Conservation (phyloP, 2,113 vertebrate genomes). For the Pygoscelis adeliae region DNA sequence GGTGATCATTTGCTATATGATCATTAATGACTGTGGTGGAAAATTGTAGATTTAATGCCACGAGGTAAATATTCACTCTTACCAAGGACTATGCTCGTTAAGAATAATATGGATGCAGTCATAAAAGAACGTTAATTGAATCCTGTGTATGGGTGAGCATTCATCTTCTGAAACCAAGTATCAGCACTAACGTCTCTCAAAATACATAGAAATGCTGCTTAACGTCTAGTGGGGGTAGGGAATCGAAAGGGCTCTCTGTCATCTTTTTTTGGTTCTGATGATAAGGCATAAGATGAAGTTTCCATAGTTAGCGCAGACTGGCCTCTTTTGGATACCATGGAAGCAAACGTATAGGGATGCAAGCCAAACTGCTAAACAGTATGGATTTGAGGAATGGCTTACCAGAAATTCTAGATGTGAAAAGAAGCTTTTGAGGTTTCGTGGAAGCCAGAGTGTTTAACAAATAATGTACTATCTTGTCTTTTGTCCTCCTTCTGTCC, state of each 20-base stretch:
- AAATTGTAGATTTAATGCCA: slow-evolving; percentile 47
- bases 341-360: neutral
- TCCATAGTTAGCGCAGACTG: neutral
- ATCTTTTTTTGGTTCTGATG: neutral
- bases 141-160: neutral
- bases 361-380: neutral
- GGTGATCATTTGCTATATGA: slow-evolving; percentile 49
- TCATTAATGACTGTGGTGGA: slow-evolving; percentile 50
- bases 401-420: neutral
- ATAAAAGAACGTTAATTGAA: slow-evolving; percentile 52
- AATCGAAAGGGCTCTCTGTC: neutral
- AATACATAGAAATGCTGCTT: neutral
- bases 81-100: slow-evolving; percentile 34
- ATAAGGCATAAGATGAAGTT: neutral
- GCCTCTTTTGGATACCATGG: neutral
- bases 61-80: slow-evolving; percentile 48
- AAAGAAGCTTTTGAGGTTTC: neutral
- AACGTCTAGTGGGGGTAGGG: neutral
- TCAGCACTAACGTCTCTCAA: neutral
- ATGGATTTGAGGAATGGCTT: neutral
- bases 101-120: slow-evolving; percentile 43
- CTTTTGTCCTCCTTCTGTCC: slow-evolving; percentile 23
- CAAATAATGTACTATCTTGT: neutral
- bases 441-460: neutral
- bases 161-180: slow-evolving; percentile 33